Base-by-base conservation (phyloP, 2,888 invertebrate species). In the Marasmarcha lunaedactyla region DNA sequence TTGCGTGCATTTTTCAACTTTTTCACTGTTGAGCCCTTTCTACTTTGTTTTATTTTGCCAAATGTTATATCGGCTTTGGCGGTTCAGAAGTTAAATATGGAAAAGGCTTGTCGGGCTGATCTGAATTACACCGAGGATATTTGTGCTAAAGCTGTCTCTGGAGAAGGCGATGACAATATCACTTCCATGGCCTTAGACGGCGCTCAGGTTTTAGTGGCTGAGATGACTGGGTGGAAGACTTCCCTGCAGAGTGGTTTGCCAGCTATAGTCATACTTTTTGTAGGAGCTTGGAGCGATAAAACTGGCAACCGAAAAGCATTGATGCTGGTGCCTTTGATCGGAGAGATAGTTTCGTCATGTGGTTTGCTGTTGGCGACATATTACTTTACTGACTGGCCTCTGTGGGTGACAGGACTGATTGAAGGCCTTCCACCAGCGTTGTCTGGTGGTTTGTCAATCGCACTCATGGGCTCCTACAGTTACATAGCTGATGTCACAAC, bases 251-350 rank as follows among this genome's bases (percentile, higher is more conserved):
- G 84, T 46, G 65, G 84, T 15, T 54, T 88, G 30, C 87, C 88
- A 15, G 84, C 86, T 0, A 52, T 86, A n/a, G 61, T 85, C 0
- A 85, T 87, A 37, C 50, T 87, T 15, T 86, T 88, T 46, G 66
- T 88, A 14, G 88, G 88, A 2, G 85, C 88, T 1, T 88, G 88
- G 88, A 87, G 87, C 48, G 88, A 88, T 47, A 73, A 79, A 46
- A 84, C 85, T 36, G 86, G 86, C 6, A 79, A 85, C 41, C 70
- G 87, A 45, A 88, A 87, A 59, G 70, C 74, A 1, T 72, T 86
- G 41, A 85, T 88, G 73, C 52, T 88, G 1, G 52, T 86, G 14
- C 87, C 88, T 1, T 63, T 87, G 11, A 41, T 84, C 0, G 87
- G 87, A 3, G 87, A 87, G 59, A 55, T 86, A 1, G 53, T 87